Evolutionary conservation across 2,113 vertebrate species (phyloP).

Genomic region (Barnardius zonarius): DNA sequence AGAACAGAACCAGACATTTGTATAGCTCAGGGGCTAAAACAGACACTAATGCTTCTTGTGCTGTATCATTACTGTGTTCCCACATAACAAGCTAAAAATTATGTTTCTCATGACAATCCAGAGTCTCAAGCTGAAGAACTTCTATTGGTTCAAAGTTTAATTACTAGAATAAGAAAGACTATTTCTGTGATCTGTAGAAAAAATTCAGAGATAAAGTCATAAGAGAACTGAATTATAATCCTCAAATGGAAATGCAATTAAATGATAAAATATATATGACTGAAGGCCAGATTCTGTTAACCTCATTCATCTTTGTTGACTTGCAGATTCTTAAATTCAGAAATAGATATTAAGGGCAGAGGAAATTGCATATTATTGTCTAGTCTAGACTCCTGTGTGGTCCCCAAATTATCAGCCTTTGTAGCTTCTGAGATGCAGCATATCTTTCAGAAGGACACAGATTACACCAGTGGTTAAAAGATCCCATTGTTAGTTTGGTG

Average conservation of each 20-base stretch:
- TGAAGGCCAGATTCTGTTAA: not conserved
- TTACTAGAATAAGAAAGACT: not conserved
- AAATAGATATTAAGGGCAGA: not conserved
- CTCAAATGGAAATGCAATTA: constrained; percentile 5
- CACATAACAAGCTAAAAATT: not conserved
- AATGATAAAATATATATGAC: constrained; percentile 4
- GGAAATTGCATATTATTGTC: not conserved
- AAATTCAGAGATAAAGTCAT: not conserved
- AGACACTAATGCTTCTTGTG: not conserved
- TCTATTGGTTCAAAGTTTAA: not conserved
- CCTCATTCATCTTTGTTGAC: not conserved
- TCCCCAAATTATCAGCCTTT: not conserved
- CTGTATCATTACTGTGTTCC: not conserved
- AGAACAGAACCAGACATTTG: not conserved
- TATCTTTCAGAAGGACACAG: not conserved
- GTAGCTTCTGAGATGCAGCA: not conserved
- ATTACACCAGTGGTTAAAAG: not conserved
- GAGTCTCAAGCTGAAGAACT: not conserved
- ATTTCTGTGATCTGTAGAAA: not conserved
- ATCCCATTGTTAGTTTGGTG: not conserved
- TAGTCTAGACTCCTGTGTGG: not conserved
- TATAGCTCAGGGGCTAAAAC: not conserved
- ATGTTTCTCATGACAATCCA: not conserved
- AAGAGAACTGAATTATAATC: not conserved
- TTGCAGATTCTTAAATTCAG: not conserved